A percentile compares a stretch with the other conserved stretches of the same genome.
Conservation (phyloP, 2,888 invertebrate genomes). For the Clivina fossor region DNA sequence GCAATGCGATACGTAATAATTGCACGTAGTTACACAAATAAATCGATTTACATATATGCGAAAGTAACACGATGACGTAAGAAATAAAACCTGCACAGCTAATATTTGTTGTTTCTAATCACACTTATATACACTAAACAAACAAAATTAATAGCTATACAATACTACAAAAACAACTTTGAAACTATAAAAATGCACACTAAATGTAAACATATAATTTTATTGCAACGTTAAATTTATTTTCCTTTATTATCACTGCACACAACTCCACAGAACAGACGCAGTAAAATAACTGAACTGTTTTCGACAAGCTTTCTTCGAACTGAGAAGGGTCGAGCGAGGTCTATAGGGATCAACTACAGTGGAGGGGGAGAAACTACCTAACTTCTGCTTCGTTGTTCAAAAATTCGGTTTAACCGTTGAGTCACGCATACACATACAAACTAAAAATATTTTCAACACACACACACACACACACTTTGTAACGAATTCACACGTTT, state of each 20-base stretch:
- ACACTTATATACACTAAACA: not conserved
- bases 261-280: constrained; percentile 4
- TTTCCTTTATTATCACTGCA: constrained; percentile 10
- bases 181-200: too few relatives aligned
- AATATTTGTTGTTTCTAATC: not conserved
- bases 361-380: constrained; percentile 1
- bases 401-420: constrained; percentile 28
- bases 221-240: constrained; percentile 6
- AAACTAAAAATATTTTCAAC: not conserved
- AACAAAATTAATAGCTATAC: too few relatives aligned
- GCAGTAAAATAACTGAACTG: constrained; percentile 30
- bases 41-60: not conserved
- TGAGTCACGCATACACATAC: constrained; percentile 23
- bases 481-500: not conserved
- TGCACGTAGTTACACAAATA: not conserved
- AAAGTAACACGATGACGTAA: constrained; percentile 12
- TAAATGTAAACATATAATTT: constrained; percentile 12
- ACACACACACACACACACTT: not conserved
- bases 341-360: constrained; percentile 7
- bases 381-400: too few relatives aligned
- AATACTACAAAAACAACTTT: too few relatives aligned
- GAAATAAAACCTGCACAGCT: not conserved
- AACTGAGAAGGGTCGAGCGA: constrained; percentile 17
- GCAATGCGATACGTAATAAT: not conserved
- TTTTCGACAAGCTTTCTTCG: constrained; percentile 9